phyloP scores from a whole-genome alignment of 2,113 vertebrate species.

The Tamias sibiricus region DNA sequence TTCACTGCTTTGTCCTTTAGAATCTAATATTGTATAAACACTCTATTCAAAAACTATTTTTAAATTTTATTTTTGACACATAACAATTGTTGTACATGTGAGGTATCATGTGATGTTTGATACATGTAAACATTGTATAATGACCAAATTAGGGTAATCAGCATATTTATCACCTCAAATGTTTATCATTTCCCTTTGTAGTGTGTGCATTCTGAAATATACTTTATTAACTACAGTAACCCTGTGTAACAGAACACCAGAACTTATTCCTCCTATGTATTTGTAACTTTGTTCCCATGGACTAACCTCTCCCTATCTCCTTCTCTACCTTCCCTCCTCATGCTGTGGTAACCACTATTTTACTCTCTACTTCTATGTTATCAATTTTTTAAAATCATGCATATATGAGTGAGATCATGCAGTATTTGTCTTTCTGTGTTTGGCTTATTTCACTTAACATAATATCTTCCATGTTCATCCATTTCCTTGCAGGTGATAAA shows the following conservation, averaged over 20 bases:
- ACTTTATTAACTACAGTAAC: neutral
- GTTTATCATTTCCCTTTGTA: too few relatives aligned
- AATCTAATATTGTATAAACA: slow-evolving; percentile 21
- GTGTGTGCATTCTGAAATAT: neutral
- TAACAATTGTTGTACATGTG: neutral
- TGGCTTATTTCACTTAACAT: neutral
- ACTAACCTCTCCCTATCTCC: too few relatives aligned
- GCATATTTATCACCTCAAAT: too few relatives aligned
- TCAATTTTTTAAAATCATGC: neutral
- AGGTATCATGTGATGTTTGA: too few relatives aligned
- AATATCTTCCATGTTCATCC: neutral
- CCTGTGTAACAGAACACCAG: neutral
- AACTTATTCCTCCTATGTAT: too few relatives aligned
- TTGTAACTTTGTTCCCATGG: too few relatives aligned
- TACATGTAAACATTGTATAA: too few relatives aligned
- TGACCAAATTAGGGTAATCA: too few relatives aligned
- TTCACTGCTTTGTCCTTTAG: neutral
- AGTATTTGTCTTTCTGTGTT: neutral
- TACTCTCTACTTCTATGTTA: neutral
- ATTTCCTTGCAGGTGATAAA: too few relatives aligned
- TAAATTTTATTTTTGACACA: neutral
- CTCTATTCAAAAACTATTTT: neutral
- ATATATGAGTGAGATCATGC: neutral
- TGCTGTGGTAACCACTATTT: too few relatives aligned
- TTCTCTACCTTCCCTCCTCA: too few relatives aligned